Percentiles rank a stretch among this genome's conserved stretches.
Evolutionary conservation across 2,113 vertebrate genomes (phyloP).

Genomic region (Oryzias woworae): DNA sequence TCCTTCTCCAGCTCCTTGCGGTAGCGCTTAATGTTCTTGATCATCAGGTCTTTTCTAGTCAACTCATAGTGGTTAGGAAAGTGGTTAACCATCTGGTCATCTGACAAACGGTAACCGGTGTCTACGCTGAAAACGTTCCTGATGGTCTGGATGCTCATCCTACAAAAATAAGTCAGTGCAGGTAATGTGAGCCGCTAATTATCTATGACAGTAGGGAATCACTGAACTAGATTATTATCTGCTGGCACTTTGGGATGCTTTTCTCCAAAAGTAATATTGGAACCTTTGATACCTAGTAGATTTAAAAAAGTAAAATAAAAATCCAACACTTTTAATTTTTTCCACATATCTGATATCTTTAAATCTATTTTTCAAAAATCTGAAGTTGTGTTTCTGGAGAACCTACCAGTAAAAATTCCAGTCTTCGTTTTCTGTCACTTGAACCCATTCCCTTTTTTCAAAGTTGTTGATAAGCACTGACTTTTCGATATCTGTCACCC

Average conservation of each 20-base stretch:
- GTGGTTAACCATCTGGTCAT: constrained; percentile 97
- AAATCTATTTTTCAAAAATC: background rate
- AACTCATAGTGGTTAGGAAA: constrained; percentile 98
- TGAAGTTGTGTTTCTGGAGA: background rate
- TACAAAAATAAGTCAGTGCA: constrained; percentile 44
- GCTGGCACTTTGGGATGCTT: background rate
- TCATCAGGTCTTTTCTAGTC: constrained; percentile 97
- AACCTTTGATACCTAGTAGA: background rate
- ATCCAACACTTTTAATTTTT: background rate
- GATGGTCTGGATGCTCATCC: constrained; percentile 99
- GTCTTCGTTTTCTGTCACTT: constrained; percentile 90
- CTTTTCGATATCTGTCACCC: constrained; percentile 98
- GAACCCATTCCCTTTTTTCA: constrained; percentile 95
- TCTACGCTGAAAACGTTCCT: constrained; percentile 96
- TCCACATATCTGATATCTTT: background rate
- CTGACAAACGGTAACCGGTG: constrained; percentile 92
- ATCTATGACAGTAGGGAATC: background rate
- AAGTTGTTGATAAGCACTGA: constrained; percentile 98
- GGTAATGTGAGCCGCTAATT: background rate
- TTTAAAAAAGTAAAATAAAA: background rate
- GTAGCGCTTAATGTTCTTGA: constrained; percentile 98
- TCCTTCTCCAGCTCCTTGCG: constrained; percentile 96
- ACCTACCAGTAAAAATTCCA: constrained; percentile 99
- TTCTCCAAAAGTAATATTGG: background rate
- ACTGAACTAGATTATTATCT: background rate